Evolutionary conservation across 1,140 invertebrate species (phyloP).

Genomic region (Drosophila jambulina): DNA sequence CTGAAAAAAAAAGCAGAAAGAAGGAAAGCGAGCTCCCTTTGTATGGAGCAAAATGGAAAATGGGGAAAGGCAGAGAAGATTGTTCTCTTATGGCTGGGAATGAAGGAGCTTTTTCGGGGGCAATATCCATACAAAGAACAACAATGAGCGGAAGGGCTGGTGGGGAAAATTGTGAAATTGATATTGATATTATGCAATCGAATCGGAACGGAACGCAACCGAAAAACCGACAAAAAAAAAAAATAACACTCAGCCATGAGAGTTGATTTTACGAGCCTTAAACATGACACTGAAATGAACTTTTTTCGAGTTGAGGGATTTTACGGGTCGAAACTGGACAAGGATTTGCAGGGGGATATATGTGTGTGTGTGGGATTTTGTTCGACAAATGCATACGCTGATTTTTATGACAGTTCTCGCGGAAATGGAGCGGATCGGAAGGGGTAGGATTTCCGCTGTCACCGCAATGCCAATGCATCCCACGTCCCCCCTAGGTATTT

Average conservation of each 20-base stretch:
- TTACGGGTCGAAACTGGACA: conserved; percentile 2
- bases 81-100: conserved; percentile 31
- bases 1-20: not conserved
- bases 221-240: not conserved
- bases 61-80: conserved; percentile 6
- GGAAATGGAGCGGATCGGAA: conserved; percentile 13
- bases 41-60: conserved; percentile 11
- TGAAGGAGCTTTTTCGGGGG: conserved; percentile 14
- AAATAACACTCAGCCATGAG: conserved; percentile 26
- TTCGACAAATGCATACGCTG: conserved; percentile 31
- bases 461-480: conserved; percentile 12
- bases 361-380: not conserved
- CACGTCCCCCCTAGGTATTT: not conserved
- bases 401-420: conserved; percentile 37
- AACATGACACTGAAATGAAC: conserved; percentile 59
- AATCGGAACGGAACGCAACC: conserved; percentile 5
- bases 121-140: conserved; percentile 37
- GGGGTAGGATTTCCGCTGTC: conserved; percentile 27
- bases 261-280: conserved; percentile 58
- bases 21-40: conserved; percentile 2
- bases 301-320: conserved; percentile 21
- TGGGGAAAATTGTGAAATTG: conserved; percentile 37
- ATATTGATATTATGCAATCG: conserved; percentile 57
- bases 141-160: conserved; percentile 20
- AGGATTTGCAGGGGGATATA: not conserved